These are phyloP conservation scores for Oophaga pumilio DNA, from an alignment of 2,113 vertebrate genomes.

Conservation along the genomic window DNA sequence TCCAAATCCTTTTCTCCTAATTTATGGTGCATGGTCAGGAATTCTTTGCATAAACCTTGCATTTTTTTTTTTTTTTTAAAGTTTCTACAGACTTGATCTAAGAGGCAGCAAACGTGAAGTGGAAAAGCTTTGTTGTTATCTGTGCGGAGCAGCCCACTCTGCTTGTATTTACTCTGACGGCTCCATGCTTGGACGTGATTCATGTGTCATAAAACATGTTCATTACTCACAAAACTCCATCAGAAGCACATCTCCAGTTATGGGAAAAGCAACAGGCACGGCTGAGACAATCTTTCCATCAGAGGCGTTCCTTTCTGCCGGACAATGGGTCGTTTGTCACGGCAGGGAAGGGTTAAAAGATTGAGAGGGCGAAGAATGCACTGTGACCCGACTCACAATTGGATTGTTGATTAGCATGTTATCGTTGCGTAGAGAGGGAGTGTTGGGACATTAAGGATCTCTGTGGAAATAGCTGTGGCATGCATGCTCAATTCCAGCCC, in stretches of 20 bases:
- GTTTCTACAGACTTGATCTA: no score
- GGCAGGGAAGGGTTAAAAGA: conserved; percentile 52
- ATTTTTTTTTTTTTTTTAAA: no score
- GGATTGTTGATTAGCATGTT: conserved; percentile 50
- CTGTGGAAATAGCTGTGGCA: conserved; percentile 35
- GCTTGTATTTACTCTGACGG: conserved; percentile 23
- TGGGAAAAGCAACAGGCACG: conserved; percentile 44
- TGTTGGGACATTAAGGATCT: conserved; percentile 26
- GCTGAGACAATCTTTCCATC: conserved; percentile 53
- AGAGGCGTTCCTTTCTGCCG: conserved; percentile 28
- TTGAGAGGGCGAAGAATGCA: conserved; percentile 55
- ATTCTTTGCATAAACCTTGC: background rate
- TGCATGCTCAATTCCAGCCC: conserved; percentile 28
- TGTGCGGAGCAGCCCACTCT: background rate
- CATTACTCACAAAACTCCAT: conserved; percentile 37
- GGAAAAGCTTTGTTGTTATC: background rate
- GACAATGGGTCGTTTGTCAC: conserved; percentile 53
- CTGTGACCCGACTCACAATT: conserved; percentile 52
- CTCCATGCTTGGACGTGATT: conserved; percentile 2
- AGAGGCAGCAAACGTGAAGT: background rate
- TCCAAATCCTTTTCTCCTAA: conserved; percentile 2
- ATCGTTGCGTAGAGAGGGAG: conserved; percentile 38
- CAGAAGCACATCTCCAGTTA: conserved; percentile 48
- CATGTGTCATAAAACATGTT: conserved; percentile 24
- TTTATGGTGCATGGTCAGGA: background rate